Base-by-base conservation (phyloP, 2,888 invertebrate species). In the Syrista parreyssii region DNA sequence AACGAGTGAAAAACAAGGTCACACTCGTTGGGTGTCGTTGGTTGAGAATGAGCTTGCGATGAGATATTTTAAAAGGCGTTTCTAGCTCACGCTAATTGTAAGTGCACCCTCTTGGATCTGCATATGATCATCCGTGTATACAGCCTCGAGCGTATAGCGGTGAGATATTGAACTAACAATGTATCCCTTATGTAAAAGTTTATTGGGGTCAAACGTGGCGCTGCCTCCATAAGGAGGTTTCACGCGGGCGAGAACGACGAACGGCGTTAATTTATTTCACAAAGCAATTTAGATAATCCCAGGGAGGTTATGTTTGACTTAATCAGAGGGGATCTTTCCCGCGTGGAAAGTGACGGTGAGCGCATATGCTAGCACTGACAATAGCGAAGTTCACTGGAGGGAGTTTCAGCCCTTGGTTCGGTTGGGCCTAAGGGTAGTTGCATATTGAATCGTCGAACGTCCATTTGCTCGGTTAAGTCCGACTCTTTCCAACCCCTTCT, bases 231-330 rank as follows among this genome's bases (percentile, higher is more conserved):
- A 23, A 55, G 55, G 23, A 55, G 55, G 23, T 55, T 55, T 55
- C 55, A 1, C 55, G 23, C 55, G 9, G 55, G 55, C 55, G 55
- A 55, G 55, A 55, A 85, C 85, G 85, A 86, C 83, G 88, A 86
- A 84, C 82, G 81, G 86, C 87, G 89, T 90, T 90, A 89, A 90
- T 89, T 89, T 85, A 89, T 90, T 89, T 90, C 89, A 87, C 88
- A 86, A 86, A 87, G 86, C 88, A 88, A 89, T 90, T 90, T 87
- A 87, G 88, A 89, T 89, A 87, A 90, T 89, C 89, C 87, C 84
- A 83, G 80, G 84, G 83, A 86, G 87, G 87, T 88, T 86, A 84
- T 87, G 89, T 88, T 89, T 86, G 86, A 85, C 85, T 88, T 88
- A 88, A 88, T 88, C 88, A 87, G 82, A 83, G 87, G 87, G 86